A percentile compares a stretch with the other conserved stretches of the same genome.
Evolutionary conservation across 2,797 vertebrate species (phyloP).

Genomic region (Sciurus vulgaris): DNA sequence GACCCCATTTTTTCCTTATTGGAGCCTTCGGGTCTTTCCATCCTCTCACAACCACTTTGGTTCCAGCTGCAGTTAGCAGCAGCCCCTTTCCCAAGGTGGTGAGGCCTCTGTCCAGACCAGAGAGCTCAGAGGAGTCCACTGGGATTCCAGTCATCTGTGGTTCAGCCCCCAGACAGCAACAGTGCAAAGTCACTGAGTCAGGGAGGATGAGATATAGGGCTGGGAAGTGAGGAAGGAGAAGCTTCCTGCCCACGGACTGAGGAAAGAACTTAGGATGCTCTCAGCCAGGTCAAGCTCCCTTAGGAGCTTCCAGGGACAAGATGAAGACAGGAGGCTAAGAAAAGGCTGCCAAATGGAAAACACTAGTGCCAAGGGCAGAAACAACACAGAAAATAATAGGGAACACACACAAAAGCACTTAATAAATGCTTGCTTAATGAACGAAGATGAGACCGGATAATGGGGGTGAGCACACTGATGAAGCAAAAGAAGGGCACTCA

Average conservation of each 20-base stretch:
- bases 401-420: constrained; percentile 74
- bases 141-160: neutral
- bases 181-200: neutral
- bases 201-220: neutral
- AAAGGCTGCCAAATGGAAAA: neutral
- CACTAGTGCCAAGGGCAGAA: neutral
- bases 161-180: neutral
- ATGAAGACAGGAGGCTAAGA: neutral
- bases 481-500: neutral
- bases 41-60: neutral
- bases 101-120: neutral
- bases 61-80: neutral
- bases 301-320: neutral
- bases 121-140: neutral
- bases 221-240: neutral
- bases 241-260: neutral
- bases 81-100: neutral
- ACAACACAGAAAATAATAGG: neutral
- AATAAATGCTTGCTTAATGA: constrained; percentile 38
- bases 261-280: neutral
- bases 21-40: neutral
- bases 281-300: neutral
- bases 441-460: neutral
- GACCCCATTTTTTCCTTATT: neutral
- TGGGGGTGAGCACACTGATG: neutral